Percentiles rank a stretch among this genome's conserved stretches.
Conservation (phyloP, 35 echinoderm and acorn worm genomes). For the Acanthaster planci region DNA sequence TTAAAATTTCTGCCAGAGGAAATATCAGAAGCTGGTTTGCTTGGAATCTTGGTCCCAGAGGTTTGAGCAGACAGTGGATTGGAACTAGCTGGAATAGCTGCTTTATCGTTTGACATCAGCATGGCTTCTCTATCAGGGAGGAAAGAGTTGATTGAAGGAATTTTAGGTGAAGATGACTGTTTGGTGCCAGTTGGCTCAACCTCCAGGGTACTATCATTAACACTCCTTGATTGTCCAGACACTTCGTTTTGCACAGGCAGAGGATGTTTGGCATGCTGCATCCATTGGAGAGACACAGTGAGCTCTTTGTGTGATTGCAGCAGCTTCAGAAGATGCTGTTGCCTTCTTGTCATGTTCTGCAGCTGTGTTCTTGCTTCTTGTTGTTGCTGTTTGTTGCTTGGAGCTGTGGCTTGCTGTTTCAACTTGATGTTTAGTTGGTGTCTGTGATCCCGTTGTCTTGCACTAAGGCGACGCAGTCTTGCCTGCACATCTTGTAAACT, state of each 20-base stretch:
- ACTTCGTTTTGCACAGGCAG: neutral
- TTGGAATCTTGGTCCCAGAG: neutral
- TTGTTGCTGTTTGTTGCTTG: neutral
- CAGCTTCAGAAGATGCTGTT: constrained; percentile 6
- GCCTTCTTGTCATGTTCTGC: neutral
- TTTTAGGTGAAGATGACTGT: no score
- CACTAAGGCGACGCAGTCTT: neutral
- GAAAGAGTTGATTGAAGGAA: no score
- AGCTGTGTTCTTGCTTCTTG: neutral
- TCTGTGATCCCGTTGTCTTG: neutral
- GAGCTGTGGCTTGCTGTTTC: neutral
- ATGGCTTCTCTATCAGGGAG: no score
- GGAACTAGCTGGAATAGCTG: no score
- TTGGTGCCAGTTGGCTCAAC: no score
- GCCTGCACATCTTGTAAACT: constrained; percentile 12
- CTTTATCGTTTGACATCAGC: no score
- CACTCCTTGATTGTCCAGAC: no score
- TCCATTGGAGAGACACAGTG: neutral
- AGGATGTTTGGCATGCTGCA: neutral
- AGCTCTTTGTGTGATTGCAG: constrained; percentile 13
- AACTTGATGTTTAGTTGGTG: neutral
- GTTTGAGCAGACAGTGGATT: neutral
- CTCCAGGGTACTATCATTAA: no score
- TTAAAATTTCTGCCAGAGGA: neutral
- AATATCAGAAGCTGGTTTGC: neutral